Evolutionary conservation across 2,113 vertebrate genomes (phyloP).

Genomic region (Circaetus cinerascens): DNA sequence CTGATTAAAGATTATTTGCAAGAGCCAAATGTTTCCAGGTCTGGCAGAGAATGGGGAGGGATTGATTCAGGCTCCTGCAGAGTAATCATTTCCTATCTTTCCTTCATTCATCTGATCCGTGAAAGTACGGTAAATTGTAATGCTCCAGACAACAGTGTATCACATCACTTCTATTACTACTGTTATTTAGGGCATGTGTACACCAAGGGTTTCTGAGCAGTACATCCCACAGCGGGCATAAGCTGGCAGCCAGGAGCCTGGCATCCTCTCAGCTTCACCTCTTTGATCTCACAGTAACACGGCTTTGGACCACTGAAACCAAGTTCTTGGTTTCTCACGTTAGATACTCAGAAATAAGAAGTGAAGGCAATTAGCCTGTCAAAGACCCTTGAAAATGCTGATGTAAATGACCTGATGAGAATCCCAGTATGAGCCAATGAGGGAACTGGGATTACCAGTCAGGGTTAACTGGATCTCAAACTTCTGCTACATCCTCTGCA

Average conservation of each 20-base stretch:
- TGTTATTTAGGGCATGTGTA: not conserved
- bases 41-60: not conserved
- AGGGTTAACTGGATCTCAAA: not conserved
- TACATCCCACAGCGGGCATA: not conserved
- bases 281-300: not conserved
- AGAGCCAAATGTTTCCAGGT: not conserved
- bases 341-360: not conserved
- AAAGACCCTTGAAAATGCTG: not conserved
- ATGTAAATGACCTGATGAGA: not conserved
- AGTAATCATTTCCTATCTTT: not conserved
- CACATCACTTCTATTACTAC: not conserved
- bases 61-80: conserved; percentile 2
- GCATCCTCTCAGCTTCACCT: not conserved
- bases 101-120: not conserved
- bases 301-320: not conserved
- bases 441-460: not conserved
- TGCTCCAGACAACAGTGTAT: not conserved
- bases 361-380: not conserved
- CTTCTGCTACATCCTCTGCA: not conserved
- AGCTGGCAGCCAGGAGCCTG: not conserved
- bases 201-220: not conserved
- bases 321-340: not conserved
- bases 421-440: fast-evolving
- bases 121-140: not conserved
- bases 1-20: conserved; percentile 34